Evolutionary conservation across 2,888 invertebrate genomes (phyloP).

Genomic region (Diarsia brunnea): DNA sequence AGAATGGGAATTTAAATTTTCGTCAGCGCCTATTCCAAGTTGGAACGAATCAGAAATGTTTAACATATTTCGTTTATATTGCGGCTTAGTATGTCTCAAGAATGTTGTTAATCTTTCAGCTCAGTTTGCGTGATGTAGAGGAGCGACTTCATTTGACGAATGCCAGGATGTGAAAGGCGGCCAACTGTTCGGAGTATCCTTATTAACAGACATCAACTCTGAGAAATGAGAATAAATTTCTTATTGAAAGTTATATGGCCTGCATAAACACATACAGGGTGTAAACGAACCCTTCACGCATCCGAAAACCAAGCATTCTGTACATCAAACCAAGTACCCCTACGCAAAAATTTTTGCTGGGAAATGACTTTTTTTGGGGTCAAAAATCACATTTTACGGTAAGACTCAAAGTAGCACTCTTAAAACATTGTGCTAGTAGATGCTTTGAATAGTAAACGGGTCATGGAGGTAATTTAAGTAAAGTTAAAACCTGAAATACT

Average conservation of each 20-base stretch:
- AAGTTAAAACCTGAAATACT: no score
- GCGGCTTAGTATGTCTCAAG: slow-evolving; percentile 29
- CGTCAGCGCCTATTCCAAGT: slow-evolving; percentile 49
- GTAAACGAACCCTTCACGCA: no score
- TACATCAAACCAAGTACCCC: no score
- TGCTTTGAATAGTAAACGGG: no score
- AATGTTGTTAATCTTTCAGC: slow-evolving; percentile 40
- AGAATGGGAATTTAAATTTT: slow-evolving; percentile 61
- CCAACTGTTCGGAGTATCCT: neutral
- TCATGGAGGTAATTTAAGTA: no score
- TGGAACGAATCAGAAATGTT: slow-evolving; percentile 58
- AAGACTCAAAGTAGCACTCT: no score
- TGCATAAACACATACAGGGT: no score
- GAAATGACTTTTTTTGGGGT: no score
- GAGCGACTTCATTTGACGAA: slow-evolving; percentile 33
- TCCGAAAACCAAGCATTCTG: no score
- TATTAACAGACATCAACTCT: slow-evolving; percentile 9
- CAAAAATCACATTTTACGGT: no score
- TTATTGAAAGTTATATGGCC: neutral
- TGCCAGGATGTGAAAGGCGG: slow-evolving; percentile 39
- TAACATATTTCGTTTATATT: slow-evolving; percentile 56
- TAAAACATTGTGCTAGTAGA: no score
- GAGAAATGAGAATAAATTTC: neutral
- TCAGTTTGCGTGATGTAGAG: slow-evolving; percentile 5
- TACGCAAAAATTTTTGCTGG: no score